Conservation (phyloP, 2,113 vertebrate genomes). For the Melanotaenia duboulayi region DNA sequence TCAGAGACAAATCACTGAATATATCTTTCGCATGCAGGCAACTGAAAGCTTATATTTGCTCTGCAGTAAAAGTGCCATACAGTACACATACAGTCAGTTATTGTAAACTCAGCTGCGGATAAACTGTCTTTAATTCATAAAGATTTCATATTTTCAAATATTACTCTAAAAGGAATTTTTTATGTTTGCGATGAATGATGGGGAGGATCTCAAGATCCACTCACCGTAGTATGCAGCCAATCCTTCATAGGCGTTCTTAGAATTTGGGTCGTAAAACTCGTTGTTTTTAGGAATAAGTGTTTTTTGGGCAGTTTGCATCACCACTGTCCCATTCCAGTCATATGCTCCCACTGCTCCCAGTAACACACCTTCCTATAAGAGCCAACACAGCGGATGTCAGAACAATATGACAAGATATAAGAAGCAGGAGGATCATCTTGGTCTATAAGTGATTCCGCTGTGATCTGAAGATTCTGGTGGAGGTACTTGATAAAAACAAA, state of each 20-base stretch:
- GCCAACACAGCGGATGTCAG: slow-evolving; percentile 3
- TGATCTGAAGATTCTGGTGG: no score
- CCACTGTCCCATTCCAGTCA: slow-evolving; percentile 96
- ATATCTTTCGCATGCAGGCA: slow-evolving; percentile 8
- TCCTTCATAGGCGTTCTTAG: slow-evolving; percentile 84
- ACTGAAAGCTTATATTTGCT: slow-evolving; percentile 34
- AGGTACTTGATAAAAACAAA: no score
- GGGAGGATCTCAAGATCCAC: slow-evolving; percentile 24
- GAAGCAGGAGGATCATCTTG: background rate
- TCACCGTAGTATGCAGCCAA: slow-evolving; percentile 94
- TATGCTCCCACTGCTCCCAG: slow-evolving; percentile 97
- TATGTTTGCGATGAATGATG: background rate
- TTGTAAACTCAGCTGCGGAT: background rate
- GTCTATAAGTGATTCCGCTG: no score
- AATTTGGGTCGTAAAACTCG: slow-evolving; percentile 82
- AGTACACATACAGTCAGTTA: no score
- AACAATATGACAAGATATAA: background rate
- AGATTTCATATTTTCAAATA: no score
- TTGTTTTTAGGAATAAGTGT: slow-evolving; percentile 80
- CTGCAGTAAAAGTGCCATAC: slow-evolving; percentile 14
- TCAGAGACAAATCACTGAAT: slow-evolving; percentile 18
- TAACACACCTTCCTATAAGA: slow-evolving; percentile 88
- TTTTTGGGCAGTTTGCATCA: slow-evolving; percentile 84
- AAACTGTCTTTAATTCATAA: background rate
- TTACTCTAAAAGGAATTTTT: background rate